Percentiles rank a stretch among this genome's conserved stretches.
Evolutionary conservation across 2,113 vertebrate genomes (phyloP).

Genomic region (Corythornis vintsioides): DNA sequence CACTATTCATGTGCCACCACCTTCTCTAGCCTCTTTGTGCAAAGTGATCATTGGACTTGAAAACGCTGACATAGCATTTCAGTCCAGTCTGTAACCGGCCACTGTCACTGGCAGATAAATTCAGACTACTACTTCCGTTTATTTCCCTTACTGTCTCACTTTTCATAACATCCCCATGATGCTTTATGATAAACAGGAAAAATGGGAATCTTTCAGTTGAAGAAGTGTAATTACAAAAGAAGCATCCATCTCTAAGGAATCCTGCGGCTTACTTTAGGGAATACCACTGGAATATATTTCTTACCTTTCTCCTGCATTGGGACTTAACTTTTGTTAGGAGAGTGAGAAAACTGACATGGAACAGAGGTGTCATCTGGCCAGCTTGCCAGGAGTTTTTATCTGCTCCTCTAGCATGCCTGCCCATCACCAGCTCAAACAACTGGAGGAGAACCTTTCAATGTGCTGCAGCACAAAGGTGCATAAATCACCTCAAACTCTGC

Average conservation of each 20-base stretch:
- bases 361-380: slow-evolving; percentile 33
- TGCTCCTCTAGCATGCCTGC: neutral
- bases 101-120: neutral
- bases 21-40: neutral
- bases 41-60: neutral
- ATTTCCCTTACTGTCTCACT: neutral
- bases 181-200: neutral
- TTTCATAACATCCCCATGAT: neutral
- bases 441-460: neutral
- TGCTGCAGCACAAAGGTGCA: neutral
- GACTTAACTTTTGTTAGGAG: neutral
- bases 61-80: neutral
- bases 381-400: neutral
- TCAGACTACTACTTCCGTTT: neutral
- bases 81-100: neutral
- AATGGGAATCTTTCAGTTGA: neutral
- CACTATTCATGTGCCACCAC: neutral
- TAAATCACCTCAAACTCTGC: neutral
- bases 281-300: neutral
- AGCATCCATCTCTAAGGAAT: neutral
- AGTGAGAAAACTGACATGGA: slow-evolving; percentile 32
- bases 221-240: neutral
- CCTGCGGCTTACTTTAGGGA: neutral
- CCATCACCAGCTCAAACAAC: neutral
- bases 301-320: neutral